Base-by-base conservation (phyloP, 2,113 vertebrate species). In the Bos javanicus region DNA sequence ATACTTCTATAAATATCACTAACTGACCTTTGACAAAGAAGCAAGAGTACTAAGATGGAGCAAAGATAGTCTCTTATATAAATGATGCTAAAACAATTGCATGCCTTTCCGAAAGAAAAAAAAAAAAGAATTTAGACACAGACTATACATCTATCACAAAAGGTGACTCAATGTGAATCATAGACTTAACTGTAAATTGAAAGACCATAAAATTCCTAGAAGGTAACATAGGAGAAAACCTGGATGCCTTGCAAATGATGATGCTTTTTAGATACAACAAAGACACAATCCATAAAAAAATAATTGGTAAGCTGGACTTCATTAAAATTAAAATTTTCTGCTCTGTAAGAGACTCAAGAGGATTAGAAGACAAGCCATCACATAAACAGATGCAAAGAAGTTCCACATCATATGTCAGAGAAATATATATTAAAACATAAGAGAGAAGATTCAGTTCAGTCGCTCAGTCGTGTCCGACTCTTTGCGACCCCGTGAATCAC, bases 381-480 rank as follows among this genome's bases (percentile, higher is more conserved):
- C 16, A 25, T 62, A 43, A 64, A 28, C 60, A 21, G 84, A 85
- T 74, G 21, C 46, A 93, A 85, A 91, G 33, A 57, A 43, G 28
- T 36, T 19, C 21, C 50, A 28, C 1, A 21, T 28, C 1, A 14
- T 12, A 54, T 19, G 10, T 60, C 83, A 71, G 19, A 50, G 8
- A 92, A 84, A 15, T 71, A 57, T 4, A 26, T 46, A n/a, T 43
- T 43, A 54, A 92, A 81, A 64, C 46, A 54, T n/a, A 30, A 81
- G 28, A 43, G n/a, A 36, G 6, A 54, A 33, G n/a, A 30, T 33
- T 30, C 60, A 62, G 14, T 33, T 62, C 3, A 62, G 28, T 33
- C 14, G 0, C 3, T 33, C 60, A 62, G 60, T 62, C 3, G 14
- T 62, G 28, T 33, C 60, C 3, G 3, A 62, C 28, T 33, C 13